Base-by-base conservation (phyloP, 2,888 invertebrate genomes). In the Tetragonisca angustula region DNA sequence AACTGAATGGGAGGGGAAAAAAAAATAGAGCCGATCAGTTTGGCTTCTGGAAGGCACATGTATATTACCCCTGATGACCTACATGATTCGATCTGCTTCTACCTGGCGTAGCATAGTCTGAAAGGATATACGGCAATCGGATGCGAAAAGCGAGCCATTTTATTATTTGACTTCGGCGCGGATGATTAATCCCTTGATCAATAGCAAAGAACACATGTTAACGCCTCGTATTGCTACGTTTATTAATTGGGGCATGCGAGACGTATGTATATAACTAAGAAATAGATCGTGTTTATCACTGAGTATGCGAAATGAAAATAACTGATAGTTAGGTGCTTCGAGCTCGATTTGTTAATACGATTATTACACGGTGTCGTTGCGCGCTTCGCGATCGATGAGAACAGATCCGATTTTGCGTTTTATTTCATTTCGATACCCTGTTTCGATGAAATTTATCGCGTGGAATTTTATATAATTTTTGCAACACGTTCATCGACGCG, bases 61-160 rank as follows among this genome's bases (percentile, higher is more conserved):
- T n/a, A 43, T 36, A 68, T 77, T 71, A 68, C 54, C 52, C 76
- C 11, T 43, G 62, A 49, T 71, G 76, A 80, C 76, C 80, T 77
- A 65, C 61, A 71, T 80, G 52, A 27, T 32, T 43, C 59, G 52
- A 71, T 71, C 77, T 27, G 67, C 67, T 77, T 17, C 64, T 71
- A 43, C n/a, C 24, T 5, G 52, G 56, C 56, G 21, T 27, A 76
- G 36, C 50, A 52, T 43, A 43, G 43, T 50, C 36, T 67, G 32
- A 61, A 71, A 52, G 65, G 27, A 76, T 56, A 56, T 76, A 69
- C 24, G 49, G 49, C 69, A 69, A 75, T 64, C 64, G 64, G 62
- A 76, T 62, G 54, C 69, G 49, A 69, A 79, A 43, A 76, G 27
- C 49, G 52, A n/a, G 43, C 24, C 15, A 75, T 79, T 79, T 79